These are phyloP conservation scores for Orientallactaga bullata DNA, from an alignment of 2,113 vertebrate species.

Conservation along the genomic window DNA sequence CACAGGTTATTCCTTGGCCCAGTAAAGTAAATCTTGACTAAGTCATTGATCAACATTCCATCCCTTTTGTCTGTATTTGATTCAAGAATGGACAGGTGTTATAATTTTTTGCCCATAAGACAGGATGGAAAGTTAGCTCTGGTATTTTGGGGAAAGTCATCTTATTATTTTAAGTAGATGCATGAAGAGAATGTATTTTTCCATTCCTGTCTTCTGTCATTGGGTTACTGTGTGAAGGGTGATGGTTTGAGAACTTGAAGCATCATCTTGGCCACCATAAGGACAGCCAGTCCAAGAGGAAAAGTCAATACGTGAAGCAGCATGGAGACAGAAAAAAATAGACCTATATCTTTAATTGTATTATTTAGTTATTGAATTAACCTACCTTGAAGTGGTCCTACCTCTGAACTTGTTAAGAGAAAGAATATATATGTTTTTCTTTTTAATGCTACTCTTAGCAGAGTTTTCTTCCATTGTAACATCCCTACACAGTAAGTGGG, in stretches of 20 bases:
- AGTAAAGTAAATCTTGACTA: neutral
- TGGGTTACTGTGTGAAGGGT: neutral
- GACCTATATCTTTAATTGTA: neutral
- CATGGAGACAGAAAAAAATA: neutral
- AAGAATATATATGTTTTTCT: conserved; percentile 11
- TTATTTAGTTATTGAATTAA: neutral
- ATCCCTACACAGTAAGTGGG: neutral
- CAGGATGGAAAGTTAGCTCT: neutral
- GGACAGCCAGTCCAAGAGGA: neutral
- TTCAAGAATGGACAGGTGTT: neutral
- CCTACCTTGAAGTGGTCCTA: neutral
- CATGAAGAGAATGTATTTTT: neutral
- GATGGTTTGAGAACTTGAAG: neutral
- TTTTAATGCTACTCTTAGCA: neutral
- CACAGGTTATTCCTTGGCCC: neutral
- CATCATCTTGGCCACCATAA: neutral
- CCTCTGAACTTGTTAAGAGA: neutral
- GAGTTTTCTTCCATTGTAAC: neutral
- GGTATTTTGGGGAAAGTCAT: neutral
- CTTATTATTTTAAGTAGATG: neutral
- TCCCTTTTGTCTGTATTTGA: neutral
- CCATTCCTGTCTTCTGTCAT: neutral
- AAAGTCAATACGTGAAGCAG: neutral
- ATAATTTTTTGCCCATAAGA: neutral
- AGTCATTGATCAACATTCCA: neutral